phyloP scores from a whole-genome alignment of 2,888 invertebrate genomes.

The Ophion costatus region DNA sequence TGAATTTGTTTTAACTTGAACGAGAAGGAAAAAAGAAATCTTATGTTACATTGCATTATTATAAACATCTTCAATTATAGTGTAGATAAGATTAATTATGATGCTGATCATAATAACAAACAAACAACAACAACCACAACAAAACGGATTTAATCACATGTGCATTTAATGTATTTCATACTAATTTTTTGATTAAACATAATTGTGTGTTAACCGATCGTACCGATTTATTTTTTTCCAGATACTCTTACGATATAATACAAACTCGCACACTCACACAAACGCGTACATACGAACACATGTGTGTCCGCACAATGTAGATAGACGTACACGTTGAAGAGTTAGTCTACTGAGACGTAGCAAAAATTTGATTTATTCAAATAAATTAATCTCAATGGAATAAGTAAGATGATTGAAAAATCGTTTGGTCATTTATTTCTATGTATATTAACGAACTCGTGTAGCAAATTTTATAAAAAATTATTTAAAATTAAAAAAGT shows the following conservation, averaged over 20 bases:
- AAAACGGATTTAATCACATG: conserved; percentile 81
- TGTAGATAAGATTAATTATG: conserved; percentile 81
- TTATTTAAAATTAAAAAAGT: no score
- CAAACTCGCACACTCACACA: background rate
- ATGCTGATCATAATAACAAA: conserved; percentile 72
- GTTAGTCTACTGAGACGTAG: no score
- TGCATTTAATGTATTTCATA: conserved; percentile 84
- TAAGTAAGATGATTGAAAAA: no score
- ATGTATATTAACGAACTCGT: no score
- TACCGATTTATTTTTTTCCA: conserved; percentile 77
- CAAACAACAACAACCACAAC: conserved; percentile 62
- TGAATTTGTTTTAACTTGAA: conserved; percentile 78
- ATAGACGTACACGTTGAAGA: no score
- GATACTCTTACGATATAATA: conserved; percentile 62
- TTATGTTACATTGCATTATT: conserved; percentile 79
- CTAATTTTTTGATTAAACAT: conserved; percentile 84
- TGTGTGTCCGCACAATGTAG: background rate
- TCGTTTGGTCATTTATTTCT: no score
- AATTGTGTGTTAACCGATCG: conserved; percentile 81
- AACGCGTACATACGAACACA: background rate
- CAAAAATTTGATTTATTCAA: no score
- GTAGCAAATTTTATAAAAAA: no score
- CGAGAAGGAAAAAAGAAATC: conserved; percentile 57
- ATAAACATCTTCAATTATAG: conserved; percentile 80
- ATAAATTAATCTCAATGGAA: no score